phyloP scores from a whole-genome alignment of 2,797 vertebrate species.

The Myotis planiceps region DNA sequence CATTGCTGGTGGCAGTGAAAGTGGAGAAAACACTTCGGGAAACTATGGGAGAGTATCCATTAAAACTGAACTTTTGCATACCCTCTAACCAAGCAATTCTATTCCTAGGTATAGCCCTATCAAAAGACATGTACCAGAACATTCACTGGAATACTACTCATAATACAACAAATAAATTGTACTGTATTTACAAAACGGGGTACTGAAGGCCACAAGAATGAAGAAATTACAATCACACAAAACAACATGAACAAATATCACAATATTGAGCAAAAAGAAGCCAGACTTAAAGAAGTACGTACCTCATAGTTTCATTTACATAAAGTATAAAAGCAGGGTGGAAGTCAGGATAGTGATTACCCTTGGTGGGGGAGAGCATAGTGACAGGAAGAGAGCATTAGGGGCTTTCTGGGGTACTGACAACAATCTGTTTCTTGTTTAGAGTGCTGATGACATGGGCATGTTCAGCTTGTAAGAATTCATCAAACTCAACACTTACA shows the following conservation, averaged over 20 bases:
- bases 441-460: not conserved
- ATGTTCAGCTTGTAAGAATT: constrained; percentile 19
- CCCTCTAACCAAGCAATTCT: not conserved
- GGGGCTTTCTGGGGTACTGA: not conserved
- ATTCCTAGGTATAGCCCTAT: not conserved
- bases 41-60: not conserved
- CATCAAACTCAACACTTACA: not conserved
- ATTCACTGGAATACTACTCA: not conserved
- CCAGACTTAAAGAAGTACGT: not conserved
- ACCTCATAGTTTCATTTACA: not conserved
- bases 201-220: not conserved
- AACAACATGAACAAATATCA: not conserved
- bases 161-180: not conserved
- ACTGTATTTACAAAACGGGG: not conserved
- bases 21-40: not conserved
- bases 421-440: not conserved
- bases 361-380: not conserved
- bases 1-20: not conserved
- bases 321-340: not conserved
- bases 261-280: not conserved
- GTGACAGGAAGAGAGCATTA: not conserved
- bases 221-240: constrained; percentile 22
- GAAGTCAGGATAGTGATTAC: not conserved
- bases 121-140: not conserved
- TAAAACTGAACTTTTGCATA: not conserved